Evolutionary conservation across 2,113 vertebrate species (phyloP).

Genomic region (Orycteropus afer): DNA sequence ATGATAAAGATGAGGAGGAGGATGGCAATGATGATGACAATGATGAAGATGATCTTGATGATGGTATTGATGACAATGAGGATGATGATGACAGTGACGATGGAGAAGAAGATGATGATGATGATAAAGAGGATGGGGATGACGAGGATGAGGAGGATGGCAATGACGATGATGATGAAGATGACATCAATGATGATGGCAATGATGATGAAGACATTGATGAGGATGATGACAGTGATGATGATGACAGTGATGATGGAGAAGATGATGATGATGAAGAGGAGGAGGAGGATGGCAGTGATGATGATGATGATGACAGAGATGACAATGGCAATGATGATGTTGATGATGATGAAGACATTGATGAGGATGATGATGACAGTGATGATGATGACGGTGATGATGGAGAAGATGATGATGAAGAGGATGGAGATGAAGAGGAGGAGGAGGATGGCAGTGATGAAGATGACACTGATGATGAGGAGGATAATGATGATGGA

Average conservation of each 20-base stretch:
- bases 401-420: neutral
- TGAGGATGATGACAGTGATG: no score
- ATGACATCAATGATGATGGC: accelerated
- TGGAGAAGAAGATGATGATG: no score
- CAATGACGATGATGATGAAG: accelerated
- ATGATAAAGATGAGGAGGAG: accelerated
- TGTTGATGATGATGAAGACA: no score
- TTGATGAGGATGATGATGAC: accelerated
- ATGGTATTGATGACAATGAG: accelerated
- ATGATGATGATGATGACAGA: no score
- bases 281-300: no score
- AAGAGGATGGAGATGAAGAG: accelerated
- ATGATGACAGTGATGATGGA: accelerated
- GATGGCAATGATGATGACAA: neutral
- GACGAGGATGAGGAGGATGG: neutral
- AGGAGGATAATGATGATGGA: accelerated
- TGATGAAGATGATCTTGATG: no score
- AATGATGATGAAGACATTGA: no score
- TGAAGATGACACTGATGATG: accelerated
- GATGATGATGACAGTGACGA: accelerated
- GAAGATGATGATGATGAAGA: neutral
- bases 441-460: accelerated
- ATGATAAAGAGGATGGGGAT: accelerated
- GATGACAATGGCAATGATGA: no score
- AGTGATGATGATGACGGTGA: neutral